phyloP scores from a whole-genome alignment of 2,797 vertebrate species.

The Sebastes dallii region DNA sequence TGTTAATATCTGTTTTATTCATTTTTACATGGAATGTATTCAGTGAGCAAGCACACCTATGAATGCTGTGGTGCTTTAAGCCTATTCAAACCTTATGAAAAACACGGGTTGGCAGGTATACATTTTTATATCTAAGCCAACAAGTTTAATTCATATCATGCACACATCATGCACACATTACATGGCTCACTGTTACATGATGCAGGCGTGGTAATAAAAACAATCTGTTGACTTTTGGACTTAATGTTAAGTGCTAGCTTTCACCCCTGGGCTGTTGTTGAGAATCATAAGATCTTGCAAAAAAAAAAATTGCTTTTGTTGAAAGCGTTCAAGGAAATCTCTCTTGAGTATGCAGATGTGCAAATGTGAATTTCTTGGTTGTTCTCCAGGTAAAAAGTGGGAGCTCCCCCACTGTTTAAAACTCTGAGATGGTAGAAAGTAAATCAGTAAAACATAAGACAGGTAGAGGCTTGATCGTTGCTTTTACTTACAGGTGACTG shows the following conservation, averaged over 20 bases:
- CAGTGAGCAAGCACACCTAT: neutral
- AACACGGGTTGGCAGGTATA: constrained; percentile 11
- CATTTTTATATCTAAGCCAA: constrained; percentile 22
- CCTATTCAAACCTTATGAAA: constrained; percentile 1
- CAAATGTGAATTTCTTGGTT: neutral
- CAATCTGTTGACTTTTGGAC: constrained; percentile 34
- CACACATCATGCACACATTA: constrained; percentile 33
- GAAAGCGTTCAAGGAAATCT: constrained; percentile 21
- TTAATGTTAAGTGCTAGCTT: constrained; percentile 14
- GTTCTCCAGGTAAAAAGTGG: neutral
- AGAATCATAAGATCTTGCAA: neutral
- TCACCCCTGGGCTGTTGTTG: constrained; percentile 22
- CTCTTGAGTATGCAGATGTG: neutral
- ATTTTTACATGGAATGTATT: neutral
- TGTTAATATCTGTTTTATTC: neutral
- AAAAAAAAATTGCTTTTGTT: constrained; percentile 1
- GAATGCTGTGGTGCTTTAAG: neutral
- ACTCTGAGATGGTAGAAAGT: constrained; percentile 13
- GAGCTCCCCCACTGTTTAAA: neutral
- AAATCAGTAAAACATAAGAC: constrained; percentile 5
- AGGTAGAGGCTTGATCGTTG: neutral
- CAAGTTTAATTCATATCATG: constrained; percentile 29
- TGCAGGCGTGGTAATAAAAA: constrained; percentile 36
- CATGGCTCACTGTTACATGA: constrained; percentile 32
- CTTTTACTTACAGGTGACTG: constrained; percentile 3